Evolutionary conservation across 2,888 invertebrate species (phyloP), one percentile per base, ranked within the genome.

Genomic region (Unio pictorum): DNA sequence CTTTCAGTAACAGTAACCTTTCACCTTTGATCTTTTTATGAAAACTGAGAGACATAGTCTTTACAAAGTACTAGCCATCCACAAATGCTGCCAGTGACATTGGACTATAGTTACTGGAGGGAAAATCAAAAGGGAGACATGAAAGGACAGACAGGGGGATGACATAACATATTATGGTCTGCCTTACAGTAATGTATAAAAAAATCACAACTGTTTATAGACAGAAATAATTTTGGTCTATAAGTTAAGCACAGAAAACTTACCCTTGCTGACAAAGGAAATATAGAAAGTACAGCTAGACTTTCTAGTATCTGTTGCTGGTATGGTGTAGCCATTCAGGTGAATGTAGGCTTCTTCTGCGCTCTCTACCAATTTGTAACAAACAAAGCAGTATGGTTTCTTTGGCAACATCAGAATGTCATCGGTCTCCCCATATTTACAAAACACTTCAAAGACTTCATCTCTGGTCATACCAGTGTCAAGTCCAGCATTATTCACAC

Each of bases 401-500:
- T 94, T 93, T 28, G 94, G 94, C 73, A 95, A 89, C 92, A 96
- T 93, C 56, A 93, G 89, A 57, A 95, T 92, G 64, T 93, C 92
- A 28, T 92, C 92, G 3, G 94, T 87, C 30, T 85, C 72, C 1
- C 94, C 93, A 87, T 91, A 91, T 68, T 91, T 85, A 6, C 90
- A 85, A 67, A 93, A 92, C 7, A 93, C 87, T 60, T 91, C 87
- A 7, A 93, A 86, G 17, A 97, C 85, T 63, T 91, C 87, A 84
- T 94, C 93, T 87, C 94, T 93, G 7, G 93, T 91, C 30, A 96
- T 91, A 7, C 95, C 95, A 79, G 95, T 95, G 3, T 94, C 94
- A 72, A 96, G 92, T 1, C 97, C 97, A 45, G 94, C 95, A 91
- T 97, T 97, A 82, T 95, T 95, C n/a, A 97, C 91, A 61, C 94